These are phyloP conservation scores for Synanthedon myopaeformis DNA, from an alignment of 2,888 invertebrate genomes.

Conservation along the genomic window DNA sequence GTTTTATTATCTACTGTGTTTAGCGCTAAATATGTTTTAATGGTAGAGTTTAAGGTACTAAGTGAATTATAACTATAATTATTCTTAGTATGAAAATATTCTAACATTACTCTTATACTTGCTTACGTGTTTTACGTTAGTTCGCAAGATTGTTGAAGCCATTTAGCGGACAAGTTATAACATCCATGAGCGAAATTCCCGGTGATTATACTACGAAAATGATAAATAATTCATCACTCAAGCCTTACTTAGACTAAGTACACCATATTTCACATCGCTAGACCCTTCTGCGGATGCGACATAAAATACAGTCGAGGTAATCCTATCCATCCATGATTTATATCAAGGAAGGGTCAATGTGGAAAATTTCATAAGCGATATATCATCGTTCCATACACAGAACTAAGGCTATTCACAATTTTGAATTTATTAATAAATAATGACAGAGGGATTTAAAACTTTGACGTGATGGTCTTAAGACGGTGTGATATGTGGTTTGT, in stretches of 20 bases:
- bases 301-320: constrained; percentile 63
- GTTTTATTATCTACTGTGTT: too few species aligned
- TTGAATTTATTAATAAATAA: not conserved
- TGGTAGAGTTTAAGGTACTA: too few species aligned
- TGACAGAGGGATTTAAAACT: not conserved
- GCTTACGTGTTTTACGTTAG: too few species aligned
- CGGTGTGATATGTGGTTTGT: too few species aligned
- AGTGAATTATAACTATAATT: too few species aligned
- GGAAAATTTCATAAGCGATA: constrained; percentile 53
- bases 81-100: too few species aligned
- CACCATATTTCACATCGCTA: constrained; percentile 56
- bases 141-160: not conserved
- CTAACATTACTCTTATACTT: too few species aligned
- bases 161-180: not conserved
- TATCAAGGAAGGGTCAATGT: constrained; percentile 56
- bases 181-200: constrained; percentile 12
- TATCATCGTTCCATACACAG: constrained; percentile 33
- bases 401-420: not conserved
- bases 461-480: not conserved
- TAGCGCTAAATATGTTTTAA: too few species aligned
- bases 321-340: constrained; percentile 66
- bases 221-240: constrained; percentile 64
- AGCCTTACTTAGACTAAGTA: constrained; percentile 64
- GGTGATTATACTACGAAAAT: constrained; percentile 44
- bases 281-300: constrained; percentile 58